Evolutionary conservation across 2,888 invertebrate genomes (phyloP).

Genomic region (Empis stercorea): DNA sequence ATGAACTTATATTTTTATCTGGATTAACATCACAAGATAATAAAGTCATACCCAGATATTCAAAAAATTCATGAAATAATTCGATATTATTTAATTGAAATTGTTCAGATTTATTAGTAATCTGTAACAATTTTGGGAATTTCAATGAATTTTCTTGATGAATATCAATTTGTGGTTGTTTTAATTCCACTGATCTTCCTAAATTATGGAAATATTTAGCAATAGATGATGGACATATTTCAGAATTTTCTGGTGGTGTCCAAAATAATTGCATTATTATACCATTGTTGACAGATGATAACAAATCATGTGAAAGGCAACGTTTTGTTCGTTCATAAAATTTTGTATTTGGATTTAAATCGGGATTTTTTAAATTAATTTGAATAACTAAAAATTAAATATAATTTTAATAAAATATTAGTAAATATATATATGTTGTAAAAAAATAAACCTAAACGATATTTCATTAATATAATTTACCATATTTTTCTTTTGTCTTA

Average conservation of each 20-base stretch:
- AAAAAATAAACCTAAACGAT: neutral
- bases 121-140: conserved; percentile 27
- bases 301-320: conserved; percentile 8
- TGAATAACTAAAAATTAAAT: conserved; percentile 8
- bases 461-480: no score
- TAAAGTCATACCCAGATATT: conserved; percentile 44
- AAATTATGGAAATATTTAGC: conserved; percentile 42
- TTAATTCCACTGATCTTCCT: conserved; percentile 36
- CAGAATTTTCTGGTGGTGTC: conserved; percentile 38
- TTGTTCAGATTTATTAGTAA: no score
- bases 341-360: conserved; percentile 6
- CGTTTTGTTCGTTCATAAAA: conserved; percentile 7
- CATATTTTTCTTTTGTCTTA: conserved; percentile 35
- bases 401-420: no score
- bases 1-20: conserved; percentile 25
- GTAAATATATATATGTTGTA: no score
- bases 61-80: conserved; percentile 32
- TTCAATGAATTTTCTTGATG: conserved; percentile 29
- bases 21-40: conserved; percentile 32
- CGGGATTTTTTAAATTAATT: conserved; percentile 10
- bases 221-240: conserved; percentile 44
- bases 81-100: conserved; percentile 15
- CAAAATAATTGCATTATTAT: conserved; percentile 26
- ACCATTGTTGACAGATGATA: neutral
- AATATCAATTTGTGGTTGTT: conserved; percentile 31